Evolutionary conservation across 2,113 vertebrate species (phyloP).

Genomic region (Sarotherodon lohbergeri): DNA sequence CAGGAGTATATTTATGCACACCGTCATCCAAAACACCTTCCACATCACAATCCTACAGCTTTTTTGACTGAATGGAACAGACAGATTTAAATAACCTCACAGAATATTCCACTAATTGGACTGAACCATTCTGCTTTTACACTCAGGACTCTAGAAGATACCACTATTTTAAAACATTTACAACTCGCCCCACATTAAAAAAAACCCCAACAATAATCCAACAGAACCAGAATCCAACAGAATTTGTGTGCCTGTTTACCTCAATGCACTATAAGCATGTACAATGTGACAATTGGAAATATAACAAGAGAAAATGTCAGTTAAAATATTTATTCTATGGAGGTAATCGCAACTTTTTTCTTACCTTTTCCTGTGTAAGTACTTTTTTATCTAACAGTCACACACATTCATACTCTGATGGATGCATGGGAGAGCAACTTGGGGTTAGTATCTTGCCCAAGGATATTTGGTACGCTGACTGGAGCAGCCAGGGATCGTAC

Average conservation of each 20-base stretch:
- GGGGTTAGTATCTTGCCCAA: neutral
- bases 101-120: neutral
- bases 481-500: neutral
- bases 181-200: neutral
- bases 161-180: neutral
- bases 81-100: neutral
- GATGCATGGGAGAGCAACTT: neutral
- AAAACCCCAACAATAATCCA: fast-evolving
- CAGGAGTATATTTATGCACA: neutral
- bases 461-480: neutral
- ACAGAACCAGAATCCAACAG: neutral
- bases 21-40: neutral
- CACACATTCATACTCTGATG: neutral
- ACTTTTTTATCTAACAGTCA: neutral
- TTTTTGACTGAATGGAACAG: neutral
- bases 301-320: neutral
- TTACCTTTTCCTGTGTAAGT: neutral
- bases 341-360: neutral
- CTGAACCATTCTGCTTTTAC: neutral
- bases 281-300: neutral
- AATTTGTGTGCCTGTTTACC: neutral
- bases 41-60: neutral
- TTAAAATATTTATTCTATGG: neutral
- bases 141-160: neutral
- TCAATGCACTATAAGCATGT: neutral